Base-by-base conservation (phyloP, 2,888 invertebrate genomes). In the Mimumesa dahlbomi region DNA sequence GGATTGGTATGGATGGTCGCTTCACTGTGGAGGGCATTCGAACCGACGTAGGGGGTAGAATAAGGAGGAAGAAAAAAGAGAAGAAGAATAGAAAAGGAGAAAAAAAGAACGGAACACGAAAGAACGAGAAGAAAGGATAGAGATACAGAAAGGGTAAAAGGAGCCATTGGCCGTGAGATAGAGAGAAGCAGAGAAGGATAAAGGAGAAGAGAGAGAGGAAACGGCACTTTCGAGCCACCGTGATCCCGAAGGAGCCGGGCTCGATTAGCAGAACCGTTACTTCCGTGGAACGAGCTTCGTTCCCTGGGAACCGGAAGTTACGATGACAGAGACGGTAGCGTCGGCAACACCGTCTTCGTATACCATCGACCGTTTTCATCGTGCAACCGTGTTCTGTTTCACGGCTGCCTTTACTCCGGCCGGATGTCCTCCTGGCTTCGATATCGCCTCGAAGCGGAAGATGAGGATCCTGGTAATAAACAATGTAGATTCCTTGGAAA, bases 221-320 rank as follows among this genome's bases (percentile, higher is more conserved):
- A 71, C 68, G 46, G 54, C 61, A 59, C 42, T 59, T 56, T 48
- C 64, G 40, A 68, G 58, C 57, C 50, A 38, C 46, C 61, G 46
- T 67, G 68, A 73, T 79, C 78, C 76, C 79, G 63, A 34, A 74
- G 79, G 79, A 77, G 62, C 43, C 22, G 43, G 49, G 73, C 77
- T 77, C 79, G 76, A 79, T 79, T 79, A 79, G 78, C 71, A 71
- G 70, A 64, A 61, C 73, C 68, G 79, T 79, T 79, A 69, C 79
- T 79, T 69, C 71, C 64, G 64, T 54, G 62, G 53, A 79, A 79
- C 77, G 79, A 77, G 69, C 50, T 69, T 70, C 64, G 54, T 64
- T 76, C 77, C 71, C 54, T 67, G 54, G 76, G 42, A 76, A 66
- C 62, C 74, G 79, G 77, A 79, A 79, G 76, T 79, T 79, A 77